A percentile compares a stretch with the other conserved stretches of the same genome.
Conservation (phyloP, 2,113 vertebrate species). For the Mionectes macconnelli region DNA sequence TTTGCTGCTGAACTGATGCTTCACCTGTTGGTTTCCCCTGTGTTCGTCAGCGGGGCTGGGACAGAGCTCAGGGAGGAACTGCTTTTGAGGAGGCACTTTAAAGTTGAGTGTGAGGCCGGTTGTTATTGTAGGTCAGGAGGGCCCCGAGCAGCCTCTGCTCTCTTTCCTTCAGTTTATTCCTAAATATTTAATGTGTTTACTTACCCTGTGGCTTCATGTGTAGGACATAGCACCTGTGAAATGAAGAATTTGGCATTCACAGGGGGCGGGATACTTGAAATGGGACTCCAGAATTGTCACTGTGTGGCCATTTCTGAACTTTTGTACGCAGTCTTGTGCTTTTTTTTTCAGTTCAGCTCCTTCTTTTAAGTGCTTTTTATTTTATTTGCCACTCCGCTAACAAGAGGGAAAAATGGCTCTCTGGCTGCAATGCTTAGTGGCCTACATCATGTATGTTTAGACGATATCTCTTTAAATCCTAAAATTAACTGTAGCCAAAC, state of each 20-base stretch:
- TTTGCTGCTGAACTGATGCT: background rate
- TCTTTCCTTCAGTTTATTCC: background rate
- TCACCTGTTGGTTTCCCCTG: background rate
- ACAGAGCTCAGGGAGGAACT: background rate
- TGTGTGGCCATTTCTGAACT: background rate
- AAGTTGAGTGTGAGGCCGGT: accelerated
- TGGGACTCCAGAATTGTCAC: background rate
- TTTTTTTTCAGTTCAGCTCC: background rate
- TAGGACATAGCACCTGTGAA: accelerated
- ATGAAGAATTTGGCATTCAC: background rate
- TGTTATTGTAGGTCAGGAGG: background rate
- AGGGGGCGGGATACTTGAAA: background rate
- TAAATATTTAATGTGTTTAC: background rate
- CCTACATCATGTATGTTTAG: background rate
- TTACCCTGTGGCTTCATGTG: background rate
- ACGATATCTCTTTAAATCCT: background rate
- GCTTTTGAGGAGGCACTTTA: background rate
- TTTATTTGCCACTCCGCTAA: background rate
- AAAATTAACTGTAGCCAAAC: background rate
- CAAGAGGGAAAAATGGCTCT: accelerated
- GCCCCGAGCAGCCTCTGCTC: accelerated
- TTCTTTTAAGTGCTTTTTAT: background rate
- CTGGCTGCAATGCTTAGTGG: background rate
- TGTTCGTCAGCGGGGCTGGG: background rate
- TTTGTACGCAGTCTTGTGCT: background rate